Evolutionary conservation across 2,888 invertebrate species (phyloP).

Genomic region (Hirudinaria manillensis): DNA sequence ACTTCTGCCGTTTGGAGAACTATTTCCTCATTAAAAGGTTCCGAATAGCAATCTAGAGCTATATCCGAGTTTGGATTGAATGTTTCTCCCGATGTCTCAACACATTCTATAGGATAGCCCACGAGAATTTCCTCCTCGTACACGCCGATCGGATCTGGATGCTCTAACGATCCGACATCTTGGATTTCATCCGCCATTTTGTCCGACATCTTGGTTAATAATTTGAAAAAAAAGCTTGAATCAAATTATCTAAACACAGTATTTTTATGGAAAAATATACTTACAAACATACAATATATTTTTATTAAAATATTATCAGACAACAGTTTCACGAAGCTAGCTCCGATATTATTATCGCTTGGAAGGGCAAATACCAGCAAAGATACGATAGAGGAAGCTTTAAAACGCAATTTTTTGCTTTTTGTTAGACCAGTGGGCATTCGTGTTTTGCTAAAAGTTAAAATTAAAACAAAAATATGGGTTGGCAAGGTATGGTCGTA

Average conservation of each 20-base stretch:
- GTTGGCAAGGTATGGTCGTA: too few species aligned
- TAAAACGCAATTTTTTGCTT: too few species aligned
- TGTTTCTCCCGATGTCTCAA: conserved; percentile 26
- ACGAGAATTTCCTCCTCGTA: conserved; percentile 30
- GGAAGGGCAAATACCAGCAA: too few species aligned
- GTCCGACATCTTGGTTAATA: conserved; percentile 30
- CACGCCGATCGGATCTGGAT: conserved; percentile 6
- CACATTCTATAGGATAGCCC: conserved; percentile 27
- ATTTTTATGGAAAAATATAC: too few species aligned
- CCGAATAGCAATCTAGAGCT: conserved; percentile 27
- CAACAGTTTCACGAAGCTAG: too few species aligned
- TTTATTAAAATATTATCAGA: too few species aligned
- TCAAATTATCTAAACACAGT: neutral
- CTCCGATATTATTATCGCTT: too few species aligned
- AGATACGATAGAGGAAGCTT: too few species aligned
- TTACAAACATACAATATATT: too few species aligned
- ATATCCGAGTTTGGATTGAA: conserved; percentile 27
- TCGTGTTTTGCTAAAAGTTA: too few species aligned
- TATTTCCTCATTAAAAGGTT: conserved; percentile 30
- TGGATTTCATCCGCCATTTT: conserved; percentile 31
- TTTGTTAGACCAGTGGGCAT: too few species aligned
- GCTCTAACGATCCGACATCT: conserved; percentile 32
- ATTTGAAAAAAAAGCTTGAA: conserved; percentile 22
- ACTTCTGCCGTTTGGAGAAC: conserved; percentile 32
- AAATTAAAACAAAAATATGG: too few species aligned